Conservation (phyloP, 2,113 vertebrate species). For the Microcebus jonahi region DNA sequence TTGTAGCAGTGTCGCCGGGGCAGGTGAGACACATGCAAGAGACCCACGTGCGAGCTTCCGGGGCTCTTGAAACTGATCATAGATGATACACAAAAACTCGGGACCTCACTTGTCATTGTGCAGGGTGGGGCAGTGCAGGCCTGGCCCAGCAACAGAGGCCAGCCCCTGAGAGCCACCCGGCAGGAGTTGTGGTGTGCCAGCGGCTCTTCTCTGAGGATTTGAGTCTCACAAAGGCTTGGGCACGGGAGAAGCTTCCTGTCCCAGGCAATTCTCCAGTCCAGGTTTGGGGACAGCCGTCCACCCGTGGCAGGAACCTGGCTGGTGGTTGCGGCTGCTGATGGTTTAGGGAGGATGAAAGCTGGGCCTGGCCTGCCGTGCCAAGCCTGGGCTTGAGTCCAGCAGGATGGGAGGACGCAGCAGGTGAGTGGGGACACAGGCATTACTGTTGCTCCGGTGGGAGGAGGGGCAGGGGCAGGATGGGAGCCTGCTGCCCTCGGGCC, state of each 20-base stretch:
- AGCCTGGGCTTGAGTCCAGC: neutral
- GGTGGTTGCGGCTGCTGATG: neutral
- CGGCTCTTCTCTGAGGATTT: neutral
- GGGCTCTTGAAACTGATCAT: neutral
- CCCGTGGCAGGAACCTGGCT: neutral
- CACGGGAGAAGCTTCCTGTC: too few relatives aligned
- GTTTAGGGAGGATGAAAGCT: neutral
- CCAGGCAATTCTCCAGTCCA: neutral
- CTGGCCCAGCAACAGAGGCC: too few relatives aligned
- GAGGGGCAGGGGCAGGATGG: too few relatives aligned
- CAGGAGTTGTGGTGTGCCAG: rapidly evolving
- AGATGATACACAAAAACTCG: neutral
- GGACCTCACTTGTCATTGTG: neutral
- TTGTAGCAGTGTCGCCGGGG: neutral
- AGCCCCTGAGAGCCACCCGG: neutral
- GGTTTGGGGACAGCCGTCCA: neutral
- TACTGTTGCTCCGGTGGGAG: neutral
- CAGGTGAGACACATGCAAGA: neutral
- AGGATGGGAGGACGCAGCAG: neutral
- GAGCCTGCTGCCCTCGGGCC: rapidly evolving
- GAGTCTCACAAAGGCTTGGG: neutral
- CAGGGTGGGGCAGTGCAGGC: rapidly evolving
- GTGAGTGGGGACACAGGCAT: neutral
- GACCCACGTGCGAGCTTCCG: neutral
- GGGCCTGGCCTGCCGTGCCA: too few relatives aligned